phyloP scores from a whole-genome alignment of 2,888 invertebrate species.

The Anodontia alba region DNA sequence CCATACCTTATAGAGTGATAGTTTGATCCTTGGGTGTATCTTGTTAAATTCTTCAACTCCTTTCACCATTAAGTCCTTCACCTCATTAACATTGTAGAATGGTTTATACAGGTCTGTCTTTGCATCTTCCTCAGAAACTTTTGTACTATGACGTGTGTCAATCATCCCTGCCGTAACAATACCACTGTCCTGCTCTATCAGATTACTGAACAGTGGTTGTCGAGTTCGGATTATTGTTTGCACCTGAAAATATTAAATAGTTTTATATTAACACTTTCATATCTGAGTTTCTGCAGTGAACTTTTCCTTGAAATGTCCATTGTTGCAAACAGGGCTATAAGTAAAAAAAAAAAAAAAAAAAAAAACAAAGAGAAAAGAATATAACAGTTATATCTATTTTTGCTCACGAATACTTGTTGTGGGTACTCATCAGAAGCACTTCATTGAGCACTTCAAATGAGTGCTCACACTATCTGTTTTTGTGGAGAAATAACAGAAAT shows the following conservation, averaged over 20 bases:
- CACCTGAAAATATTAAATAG: slow-evolving; percentile 70
- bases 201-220: slow-evolving; percentile 82
- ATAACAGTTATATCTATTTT: too few relatives aligned
- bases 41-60: slow-evolving; percentile 84
- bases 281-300: too few relatives aligned
- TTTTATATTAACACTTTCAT: too few relatives aligned
- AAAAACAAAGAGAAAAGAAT: too few relatives aligned
- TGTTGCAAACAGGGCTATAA: too few relatives aligned
- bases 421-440: too few relatives aligned
- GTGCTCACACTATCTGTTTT: too few relatives aligned
- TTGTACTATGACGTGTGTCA: slow-evolving; percentile 73
- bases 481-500: too few relatives aligned
- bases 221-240: slow-evolving; percentile 74
- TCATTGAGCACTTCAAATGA: too few relatives aligned
- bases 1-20: slow-evolving; percentile 82
- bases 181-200: slow-evolving; percentile 83
- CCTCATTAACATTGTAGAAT: slow-evolving; percentile 63
- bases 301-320: too few relatives aligned
- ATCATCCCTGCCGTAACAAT: slow-evolving; percentile 82
- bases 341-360: too few relatives aligned
- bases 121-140: slow-evolving; percentile 77
- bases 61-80: slow-evolving; percentile 77
- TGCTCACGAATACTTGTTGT: too few relatives aligned
- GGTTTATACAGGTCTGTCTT: slow-evolving; percentile 81
- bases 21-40: slow-evolving; percentile 81